Evolutionary conservation across 2,797 vertebrate species (phyloP).

Genomic region (Poeciliopsis presidionis): DNA sequence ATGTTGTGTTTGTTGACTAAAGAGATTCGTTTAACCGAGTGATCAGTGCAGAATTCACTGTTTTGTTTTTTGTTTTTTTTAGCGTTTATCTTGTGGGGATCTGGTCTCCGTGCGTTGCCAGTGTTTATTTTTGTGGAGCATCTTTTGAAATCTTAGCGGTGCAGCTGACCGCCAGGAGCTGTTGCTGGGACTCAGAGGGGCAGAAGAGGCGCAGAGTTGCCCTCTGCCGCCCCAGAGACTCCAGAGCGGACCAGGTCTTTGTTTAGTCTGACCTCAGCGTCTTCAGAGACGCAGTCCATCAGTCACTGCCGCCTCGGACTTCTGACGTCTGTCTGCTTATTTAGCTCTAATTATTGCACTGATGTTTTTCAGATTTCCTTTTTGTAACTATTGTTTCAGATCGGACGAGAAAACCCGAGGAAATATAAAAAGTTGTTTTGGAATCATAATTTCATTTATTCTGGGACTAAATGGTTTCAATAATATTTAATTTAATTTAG

Average conservation of each 20-base stretch:
- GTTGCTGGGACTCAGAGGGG: slow-evolving; percentile 16
- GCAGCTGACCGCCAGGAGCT: slow-evolving; percentile 35
- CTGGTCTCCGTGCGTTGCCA: neutral
- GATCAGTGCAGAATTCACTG: neutral
- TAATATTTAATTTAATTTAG: too few species aligned
- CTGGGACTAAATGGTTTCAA: too few species aligned
- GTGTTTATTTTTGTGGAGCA: neutral
- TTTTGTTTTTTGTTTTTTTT: neutral
- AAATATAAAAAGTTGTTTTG: neutral
- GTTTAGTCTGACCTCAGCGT: slow-evolving; percentile 61
- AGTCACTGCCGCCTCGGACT: slow-evolving; percentile 38
- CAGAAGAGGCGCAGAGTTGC: slow-evolving; percentile 46
- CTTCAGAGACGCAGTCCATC: slow-evolving; percentile 46
- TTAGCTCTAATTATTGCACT: neutral
- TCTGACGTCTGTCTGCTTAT: neutral
- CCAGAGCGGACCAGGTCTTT: slow-evolving; percentile 45
- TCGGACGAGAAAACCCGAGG: too few species aligned
- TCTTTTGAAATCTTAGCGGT: slow-evolving; percentile 36
- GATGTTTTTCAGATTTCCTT: neutral
- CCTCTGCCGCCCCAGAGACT: slow-evolving; percentile 47
- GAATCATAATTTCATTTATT: neutral
- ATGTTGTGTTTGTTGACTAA: too few species aligned
- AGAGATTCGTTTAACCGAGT: too few species aligned
- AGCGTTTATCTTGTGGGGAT: neutral
- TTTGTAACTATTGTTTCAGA: neutral